Conservation (phyloP, 1,140 invertebrate genomes). For the Anastrepha obliqua region DNA sequence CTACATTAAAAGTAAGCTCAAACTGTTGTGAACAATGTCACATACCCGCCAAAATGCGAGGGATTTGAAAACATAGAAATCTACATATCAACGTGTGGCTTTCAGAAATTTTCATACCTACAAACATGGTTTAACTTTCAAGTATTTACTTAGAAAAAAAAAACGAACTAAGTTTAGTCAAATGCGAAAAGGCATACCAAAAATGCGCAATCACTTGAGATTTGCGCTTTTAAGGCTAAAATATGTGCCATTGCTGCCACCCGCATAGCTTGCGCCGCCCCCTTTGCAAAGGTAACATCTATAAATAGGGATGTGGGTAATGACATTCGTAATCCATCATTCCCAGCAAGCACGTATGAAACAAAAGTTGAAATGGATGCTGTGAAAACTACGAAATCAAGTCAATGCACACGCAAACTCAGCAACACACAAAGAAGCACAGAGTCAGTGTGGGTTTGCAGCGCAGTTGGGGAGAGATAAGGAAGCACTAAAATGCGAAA, state of each 20-base stretch:
- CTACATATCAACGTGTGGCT: neutral
- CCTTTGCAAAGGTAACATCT: constrained; percentile 12
- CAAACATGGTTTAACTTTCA: no score
- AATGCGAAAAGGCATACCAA: neutral
- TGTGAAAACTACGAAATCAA: constrained; percentile 48
- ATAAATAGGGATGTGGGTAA: constrained; percentile 22
- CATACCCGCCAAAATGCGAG: neutral
- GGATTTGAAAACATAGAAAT: neutral
- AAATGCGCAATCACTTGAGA: neutral
- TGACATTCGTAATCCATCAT: constrained; percentile 51
- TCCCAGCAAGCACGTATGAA: constrained; percentile 26
- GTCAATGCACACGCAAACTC: neutral
- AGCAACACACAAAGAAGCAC: neutral
- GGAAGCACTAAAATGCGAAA: neutral
- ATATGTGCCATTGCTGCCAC: neutral
- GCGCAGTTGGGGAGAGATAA: neutral
- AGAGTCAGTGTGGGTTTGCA: neutral
- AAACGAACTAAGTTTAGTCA: neutral
- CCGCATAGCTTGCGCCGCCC: neutral
- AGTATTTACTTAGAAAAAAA: neutral
- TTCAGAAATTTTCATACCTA: neutral
- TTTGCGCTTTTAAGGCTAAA: neutral
- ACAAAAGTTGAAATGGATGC: constrained; percentile 39
- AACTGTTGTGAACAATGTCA: no score
- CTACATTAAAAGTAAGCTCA: no score